Conservation (phyloP, 2,888 invertebrate species). For the Erebia epiphron region DNA sequence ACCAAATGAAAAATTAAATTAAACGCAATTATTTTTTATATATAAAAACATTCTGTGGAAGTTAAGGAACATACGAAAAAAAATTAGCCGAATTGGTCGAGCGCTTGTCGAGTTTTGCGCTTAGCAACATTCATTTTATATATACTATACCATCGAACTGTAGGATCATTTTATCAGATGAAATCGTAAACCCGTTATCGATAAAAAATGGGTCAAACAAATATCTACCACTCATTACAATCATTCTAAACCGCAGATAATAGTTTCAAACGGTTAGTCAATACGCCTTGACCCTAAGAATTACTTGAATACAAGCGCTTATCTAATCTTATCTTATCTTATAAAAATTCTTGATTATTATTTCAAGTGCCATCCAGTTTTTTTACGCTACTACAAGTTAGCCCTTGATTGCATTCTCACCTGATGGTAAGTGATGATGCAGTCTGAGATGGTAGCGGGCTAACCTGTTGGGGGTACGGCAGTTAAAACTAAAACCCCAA, state of each 20-base stretch:
- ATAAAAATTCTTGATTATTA: constrained; percentile 16
- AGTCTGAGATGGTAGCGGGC: no score
- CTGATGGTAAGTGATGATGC: no score
- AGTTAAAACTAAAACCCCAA: no score
- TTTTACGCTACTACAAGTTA: neutral
- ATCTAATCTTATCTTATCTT: constrained; percentile 10
- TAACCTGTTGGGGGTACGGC: no score
- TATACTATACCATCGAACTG: neutral
- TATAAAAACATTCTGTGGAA: no score
- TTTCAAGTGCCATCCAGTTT: constrained; percentile 12
- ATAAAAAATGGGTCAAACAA: neutral
- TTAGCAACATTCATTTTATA: no score
- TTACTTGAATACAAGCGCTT: neutral
- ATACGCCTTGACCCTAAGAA: constrained; percentile 4
- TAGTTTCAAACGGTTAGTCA: neutral
- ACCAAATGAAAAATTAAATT: no score
- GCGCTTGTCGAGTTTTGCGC: no score
- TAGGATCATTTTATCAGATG: neutral
- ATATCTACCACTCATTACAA: neutral
- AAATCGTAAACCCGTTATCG: neutral
- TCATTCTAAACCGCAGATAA: neutral
- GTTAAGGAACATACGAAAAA: no score
- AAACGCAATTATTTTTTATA: no score
- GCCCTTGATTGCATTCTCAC: no score
- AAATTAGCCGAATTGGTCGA: no score